Base-by-base conservation (phyloP, 1,140 invertebrate species). In the Drosophila quadrilineata region DNA sequence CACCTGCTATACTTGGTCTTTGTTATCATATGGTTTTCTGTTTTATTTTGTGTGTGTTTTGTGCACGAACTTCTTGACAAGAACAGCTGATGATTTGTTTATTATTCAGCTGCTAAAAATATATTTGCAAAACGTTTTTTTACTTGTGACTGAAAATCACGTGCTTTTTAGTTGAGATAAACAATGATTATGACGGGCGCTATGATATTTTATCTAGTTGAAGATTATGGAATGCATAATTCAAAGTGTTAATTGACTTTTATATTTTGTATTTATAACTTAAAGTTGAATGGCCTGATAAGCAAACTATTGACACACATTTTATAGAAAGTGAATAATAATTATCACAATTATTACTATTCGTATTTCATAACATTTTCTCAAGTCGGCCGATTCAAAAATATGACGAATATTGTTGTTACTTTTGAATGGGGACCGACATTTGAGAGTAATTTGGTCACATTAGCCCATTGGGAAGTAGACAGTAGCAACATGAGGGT, bases 401-500 rank as follows among this genome's bases (percentile, higher is more conserved):
- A 17, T 29, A 4, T 2, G 2, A 29, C 16, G 9, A 17, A 28
- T 31, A 9, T 17, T 4, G n/a, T n/a, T 46, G 26, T 16, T 45
- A 16, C 3, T 29, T 35, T 24, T 64, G 43, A 68, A 45, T 63
- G 26, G 29, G 33, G 57, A 17, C 24, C 17, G 22, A 40, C 52
- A 33, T 31, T 48, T 6, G 43, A 41, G 36, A 59, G 17, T 10
- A 36, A 35, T 58, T 43, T 33, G 40, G 43, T 65, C 19, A 52
- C 46, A 49, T 75, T 69, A 82, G 75, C 68, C 68, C 43, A 58
- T 67, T 59, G 67, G n/a, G 62, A 67, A 85, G 75, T 75, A 66
- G 69, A 66, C 59, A 63, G 31, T 35, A 46, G 53, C 52, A 67
- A 70, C 68, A 85, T 85, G 75, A 52, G 82, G 80, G 80, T 85